Percentiles rank a stretch among this genome's conserved stretches.
phyloP scores from a whole-genome alignment of 2,113 vertebrate species.

The Pedetes capensis region DNA sequence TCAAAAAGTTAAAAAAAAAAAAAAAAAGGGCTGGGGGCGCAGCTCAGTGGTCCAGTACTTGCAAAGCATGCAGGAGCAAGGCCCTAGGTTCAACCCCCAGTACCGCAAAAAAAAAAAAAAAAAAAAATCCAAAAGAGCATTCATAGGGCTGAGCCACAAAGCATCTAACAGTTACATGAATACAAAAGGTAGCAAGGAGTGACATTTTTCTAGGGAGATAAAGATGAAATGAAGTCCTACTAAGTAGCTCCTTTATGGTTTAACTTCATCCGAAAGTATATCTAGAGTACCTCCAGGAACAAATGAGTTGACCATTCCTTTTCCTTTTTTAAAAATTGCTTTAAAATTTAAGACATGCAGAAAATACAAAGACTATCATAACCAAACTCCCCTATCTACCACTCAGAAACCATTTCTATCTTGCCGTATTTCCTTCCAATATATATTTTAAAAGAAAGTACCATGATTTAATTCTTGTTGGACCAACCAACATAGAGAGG shows the following conservation, averaged over 20 bases:
- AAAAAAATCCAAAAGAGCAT: not conserved
- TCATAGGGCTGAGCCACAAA: not conserved
- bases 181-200: not conserved
- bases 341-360: not conserved
- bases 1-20: no score
- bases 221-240: not conserved
- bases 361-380: not conserved
- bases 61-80: no score
- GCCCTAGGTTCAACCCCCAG: no score
- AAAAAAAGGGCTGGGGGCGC: no score
- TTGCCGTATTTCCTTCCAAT: not conserved
- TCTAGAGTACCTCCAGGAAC: not conserved
- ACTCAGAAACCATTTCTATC: not conserved
- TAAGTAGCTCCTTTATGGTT: not conserved
- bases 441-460: constrained; percentile 24
- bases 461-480: not conserved
- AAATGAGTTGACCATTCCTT: not conserved
- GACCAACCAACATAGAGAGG: not conserved
- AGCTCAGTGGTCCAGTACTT: no score
- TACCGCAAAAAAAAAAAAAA: no score
- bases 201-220: not conserved
- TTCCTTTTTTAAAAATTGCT: not conserved
- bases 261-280: not conserved
- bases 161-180: no score
- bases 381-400: not conserved